phyloP scores from a whole-genome alignment of 1,140 invertebrate genomes.

The Orussus abietinus region DNA sequence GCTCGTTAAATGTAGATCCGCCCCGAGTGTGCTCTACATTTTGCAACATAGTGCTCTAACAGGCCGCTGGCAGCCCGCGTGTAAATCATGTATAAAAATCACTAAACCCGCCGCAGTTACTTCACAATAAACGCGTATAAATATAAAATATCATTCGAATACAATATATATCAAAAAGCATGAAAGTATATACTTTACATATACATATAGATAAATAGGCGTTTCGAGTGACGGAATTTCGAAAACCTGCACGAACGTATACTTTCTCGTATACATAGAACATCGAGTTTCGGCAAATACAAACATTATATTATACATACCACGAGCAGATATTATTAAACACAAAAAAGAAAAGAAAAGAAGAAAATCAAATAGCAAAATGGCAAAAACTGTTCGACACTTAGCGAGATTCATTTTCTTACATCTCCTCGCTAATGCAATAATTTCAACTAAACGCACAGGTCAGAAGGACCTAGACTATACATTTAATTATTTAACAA shows the following conservation, averaged over 20 bases:
- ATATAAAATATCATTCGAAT: constrained; percentile 45
- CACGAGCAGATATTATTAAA: constrained; percentile 6
- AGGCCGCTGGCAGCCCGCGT: neutral
- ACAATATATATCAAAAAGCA: constrained; percentile 45
- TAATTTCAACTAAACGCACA: too few relatives aligned
- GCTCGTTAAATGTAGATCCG: too few relatives aligned
- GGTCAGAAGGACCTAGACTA: too few relatives aligned
- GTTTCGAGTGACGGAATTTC: too few relatives aligned
- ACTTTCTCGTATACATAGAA: too few relatives aligned
- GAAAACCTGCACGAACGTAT: too few relatives aligned
- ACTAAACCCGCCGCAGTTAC: constrained; percentile 12
- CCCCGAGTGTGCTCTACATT: constrained; percentile 16
- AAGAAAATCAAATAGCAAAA: too few relatives aligned
- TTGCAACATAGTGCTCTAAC: neutral
- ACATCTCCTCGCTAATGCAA: too few relatives aligned
- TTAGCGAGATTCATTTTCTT: too few relatives aligned
- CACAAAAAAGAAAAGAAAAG: too few relatives aligned
- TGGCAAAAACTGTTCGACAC: constrained; percentile 1
- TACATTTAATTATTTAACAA: too few relatives aligned
- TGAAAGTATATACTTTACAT: constrained; percentile 36
- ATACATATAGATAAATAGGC: constrained; percentile 28
- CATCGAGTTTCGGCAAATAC: constrained; percentile 25
- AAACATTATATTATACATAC: constrained; percentile 16
- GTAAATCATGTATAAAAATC: constrained; percentile 26
- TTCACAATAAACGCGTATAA: constrained; percentile 30